phyloP scores from a whole-genome alignment of 2,888 invertebrate species.

The Andrena flavipes region DNA sequence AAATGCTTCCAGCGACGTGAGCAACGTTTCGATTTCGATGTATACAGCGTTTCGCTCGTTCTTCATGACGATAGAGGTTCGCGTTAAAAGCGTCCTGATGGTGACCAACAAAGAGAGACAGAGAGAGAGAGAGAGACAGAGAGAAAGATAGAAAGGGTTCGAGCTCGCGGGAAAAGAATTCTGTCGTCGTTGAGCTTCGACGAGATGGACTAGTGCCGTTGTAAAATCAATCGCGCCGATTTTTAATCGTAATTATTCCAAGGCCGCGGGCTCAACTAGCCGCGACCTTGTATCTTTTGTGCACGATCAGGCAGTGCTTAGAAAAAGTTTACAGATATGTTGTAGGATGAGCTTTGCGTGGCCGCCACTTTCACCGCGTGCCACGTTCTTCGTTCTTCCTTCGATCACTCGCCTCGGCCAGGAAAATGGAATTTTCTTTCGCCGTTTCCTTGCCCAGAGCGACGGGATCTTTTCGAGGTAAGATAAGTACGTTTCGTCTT shows the following conservation, averaged over 20 bases:
- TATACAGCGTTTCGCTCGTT: constrained; percentile 35
- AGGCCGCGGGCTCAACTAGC: constrained; percentile 10
- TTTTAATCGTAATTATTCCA: constrained; percentile 9
- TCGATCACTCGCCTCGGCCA: neutral
- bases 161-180: constrained; percentile 18
- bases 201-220: constrained; percentile 46
- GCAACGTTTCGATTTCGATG: constrained; percentile 32
- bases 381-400: neutral
- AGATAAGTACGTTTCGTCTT: constrained; percentile 1
- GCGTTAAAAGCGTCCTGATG: constrained; percentile 22
- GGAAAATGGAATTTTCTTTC: neutral
- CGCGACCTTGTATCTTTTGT: constrained; percentile 44
- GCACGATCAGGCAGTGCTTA: constrained; percentile 76
- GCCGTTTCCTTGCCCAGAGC: neutral
- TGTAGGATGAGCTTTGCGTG: constrained; percentile 68
- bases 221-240: constrained; percentile 32
- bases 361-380: neutral
- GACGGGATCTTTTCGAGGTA: neutral
- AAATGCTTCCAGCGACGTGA: constrained; percentile 25
- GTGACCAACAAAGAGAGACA: constrained; percentile 28
- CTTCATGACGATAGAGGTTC: constrained; percentile 19
- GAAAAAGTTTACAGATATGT: constrained; percentile 72
- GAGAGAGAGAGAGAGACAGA: constrained; percentile 2
- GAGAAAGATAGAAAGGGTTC: neutral
- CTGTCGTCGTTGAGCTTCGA: constrained; percentile 36